phyloP scores from a whole-genome alignment of 1,140 invertebrate genomes.

The Sitobion miscanthi region DNA sequence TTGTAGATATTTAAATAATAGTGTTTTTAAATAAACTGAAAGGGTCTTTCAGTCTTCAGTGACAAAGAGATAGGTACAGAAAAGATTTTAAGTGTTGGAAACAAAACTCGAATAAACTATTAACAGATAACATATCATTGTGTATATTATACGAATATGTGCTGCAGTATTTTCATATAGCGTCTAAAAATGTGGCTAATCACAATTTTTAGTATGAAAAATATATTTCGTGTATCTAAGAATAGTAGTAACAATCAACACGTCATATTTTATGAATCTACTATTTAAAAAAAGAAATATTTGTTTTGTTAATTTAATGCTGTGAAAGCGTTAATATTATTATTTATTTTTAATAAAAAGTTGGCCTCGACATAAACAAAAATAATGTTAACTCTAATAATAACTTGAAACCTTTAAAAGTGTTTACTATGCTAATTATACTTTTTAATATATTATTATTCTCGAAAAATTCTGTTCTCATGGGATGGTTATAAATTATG shows the following conservation, averaged over 20 bases:
- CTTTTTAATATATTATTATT: background rate
- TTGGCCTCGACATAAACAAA: background rate
- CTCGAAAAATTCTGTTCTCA: background rate
- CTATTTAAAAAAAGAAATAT: background rate
- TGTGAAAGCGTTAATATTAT: background rate
- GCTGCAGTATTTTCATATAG: background rate
- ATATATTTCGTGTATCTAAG: too few relatives aligned
- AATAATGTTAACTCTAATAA: background rate
- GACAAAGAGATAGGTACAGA: background rate
- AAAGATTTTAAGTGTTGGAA: background rate
- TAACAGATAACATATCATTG: background rate
- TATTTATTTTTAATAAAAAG: constrained; percentile 8
- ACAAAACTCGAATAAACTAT: background rate
- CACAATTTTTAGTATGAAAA: background rate
- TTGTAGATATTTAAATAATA: background rate
- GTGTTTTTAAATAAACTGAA: background rate
- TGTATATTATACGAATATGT: background rate
- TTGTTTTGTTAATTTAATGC: constrained; percentile 13
- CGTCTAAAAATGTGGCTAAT: background rate
- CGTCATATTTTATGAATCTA: background rate
- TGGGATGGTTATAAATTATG: background rate
- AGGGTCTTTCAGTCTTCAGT: background rate
- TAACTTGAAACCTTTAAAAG: constrained; percentile 9
- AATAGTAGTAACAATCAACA: too few relatives aligned
- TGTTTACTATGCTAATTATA: background rate